These are phyloP conservation scores for Cavia porcellus DNA, from an alignment of 2,113 vertebrate species.

Conservation along the genomic window DNA sequence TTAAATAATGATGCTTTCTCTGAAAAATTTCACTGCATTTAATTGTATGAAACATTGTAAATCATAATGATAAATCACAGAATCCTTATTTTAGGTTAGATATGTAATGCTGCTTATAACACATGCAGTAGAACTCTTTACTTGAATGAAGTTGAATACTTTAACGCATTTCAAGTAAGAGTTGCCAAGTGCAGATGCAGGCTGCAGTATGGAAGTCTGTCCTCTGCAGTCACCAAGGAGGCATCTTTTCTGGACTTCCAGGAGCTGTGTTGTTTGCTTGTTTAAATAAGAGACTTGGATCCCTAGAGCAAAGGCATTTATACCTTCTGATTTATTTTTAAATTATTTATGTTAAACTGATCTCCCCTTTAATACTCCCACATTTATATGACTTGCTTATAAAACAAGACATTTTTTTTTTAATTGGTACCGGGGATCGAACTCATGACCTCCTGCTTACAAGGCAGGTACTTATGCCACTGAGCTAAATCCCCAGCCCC, in stretches of 20 bases:
- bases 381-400: constrained; percentile 45
- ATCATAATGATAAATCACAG: constrained; percentile 27
- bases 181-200: constrained; percentile 74
- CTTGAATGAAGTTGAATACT: constrained; percentile 71
- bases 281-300: constrained; percentile 60
- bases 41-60: constrained; percentile 57
- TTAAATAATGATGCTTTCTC: constrained; percentile 47
- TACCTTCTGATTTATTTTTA: constrained; percentile 47
- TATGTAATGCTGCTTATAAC: constrained; percentile 40
- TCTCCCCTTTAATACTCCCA: neutral
- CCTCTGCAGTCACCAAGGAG: constrained; percentile 71
- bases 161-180: constrained; percentile 67
- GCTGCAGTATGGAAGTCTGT: constrained; percentile 78
- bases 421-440: no score
- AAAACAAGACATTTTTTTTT: constrained; percentile 2
- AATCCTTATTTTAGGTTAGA: constrained; percentile 58
- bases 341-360: constrained; percentile 50
- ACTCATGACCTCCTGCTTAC: no score
- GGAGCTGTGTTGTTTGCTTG: constrained; percentile 49
- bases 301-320: constrained; percentile 59
- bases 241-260: constrained; percentile 35
- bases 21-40: constrained; percentile 60
- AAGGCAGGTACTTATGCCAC: no score
- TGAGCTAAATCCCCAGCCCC: no score
- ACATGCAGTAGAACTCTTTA: neutral